These are phyloP conservation scores for Bathybates hornii DNA, from an alignment of 2,113 vertebrate species.

Conservation along the genomic window DNA sequence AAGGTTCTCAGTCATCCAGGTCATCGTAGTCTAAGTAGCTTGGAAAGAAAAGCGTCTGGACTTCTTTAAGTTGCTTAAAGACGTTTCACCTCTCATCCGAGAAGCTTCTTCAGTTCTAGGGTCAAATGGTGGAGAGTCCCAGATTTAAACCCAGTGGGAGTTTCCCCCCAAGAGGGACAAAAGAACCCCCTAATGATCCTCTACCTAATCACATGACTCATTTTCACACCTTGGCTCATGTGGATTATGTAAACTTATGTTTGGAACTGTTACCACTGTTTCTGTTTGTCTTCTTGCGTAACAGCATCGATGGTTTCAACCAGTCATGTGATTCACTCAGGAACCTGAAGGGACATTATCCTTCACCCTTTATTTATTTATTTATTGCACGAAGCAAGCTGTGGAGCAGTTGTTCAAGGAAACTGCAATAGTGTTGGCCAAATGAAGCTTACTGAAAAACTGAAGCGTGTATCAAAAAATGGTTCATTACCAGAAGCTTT, in stretches of 20 bases:
- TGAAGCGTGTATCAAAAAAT: background rate
- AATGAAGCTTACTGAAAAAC: background rate
- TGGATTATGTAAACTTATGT: background rate
- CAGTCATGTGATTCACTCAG: background rate
- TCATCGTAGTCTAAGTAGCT: rapidly evolving
- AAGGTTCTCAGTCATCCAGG: background rate
- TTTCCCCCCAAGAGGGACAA: rapidly evolving
- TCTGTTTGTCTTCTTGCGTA: background rate
- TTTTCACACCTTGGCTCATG: background rate
- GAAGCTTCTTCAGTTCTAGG: rapidly evolving
- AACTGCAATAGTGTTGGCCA: background rate
- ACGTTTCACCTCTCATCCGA: rapidly evolving
- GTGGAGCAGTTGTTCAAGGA: background rate
- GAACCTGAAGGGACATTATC: background rate
- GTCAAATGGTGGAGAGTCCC: rapidly evolving
- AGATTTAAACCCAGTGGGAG: rapidly evolving
- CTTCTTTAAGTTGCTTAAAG: background rate
- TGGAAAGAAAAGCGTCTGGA: background rate
- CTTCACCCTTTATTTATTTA: background rate
- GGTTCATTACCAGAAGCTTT: background rate
- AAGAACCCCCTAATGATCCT: background rate
- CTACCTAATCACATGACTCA: rapidly evolving
- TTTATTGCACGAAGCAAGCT: background rate
- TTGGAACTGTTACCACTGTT: background rate
- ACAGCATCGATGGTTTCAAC: background rate